phyloP scores from a whole-genome alignment of 1,140 invertebrate species.

The Calephelis virginiensis region DNA sequence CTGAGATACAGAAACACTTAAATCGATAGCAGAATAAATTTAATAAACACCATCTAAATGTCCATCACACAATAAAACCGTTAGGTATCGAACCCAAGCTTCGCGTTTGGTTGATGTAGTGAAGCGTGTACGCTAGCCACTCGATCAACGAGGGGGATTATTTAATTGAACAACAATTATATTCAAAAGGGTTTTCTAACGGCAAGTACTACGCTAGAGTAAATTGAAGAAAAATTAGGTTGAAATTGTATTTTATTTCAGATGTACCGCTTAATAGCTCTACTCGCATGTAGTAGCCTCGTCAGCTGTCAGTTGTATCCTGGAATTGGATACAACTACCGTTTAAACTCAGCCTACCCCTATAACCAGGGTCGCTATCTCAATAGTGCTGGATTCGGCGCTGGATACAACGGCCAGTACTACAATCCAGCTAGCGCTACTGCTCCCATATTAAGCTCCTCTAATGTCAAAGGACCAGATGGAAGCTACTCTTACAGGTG shows the following conservation, averaged over 20 bases:
- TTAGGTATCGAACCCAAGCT: too few relatives aligned
- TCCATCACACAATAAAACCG: too few relatives aligned
- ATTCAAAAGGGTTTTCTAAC: too few relatives aligned
- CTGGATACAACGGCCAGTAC: conserved; percentile 47
- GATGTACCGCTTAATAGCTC: conserved; percentile 30
- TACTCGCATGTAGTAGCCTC: conserved; percentile 17
- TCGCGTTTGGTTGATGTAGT: too few relatives aligned
- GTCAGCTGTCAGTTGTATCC: conserved; percentile 8
- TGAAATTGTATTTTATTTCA: conserved; percentile 23
- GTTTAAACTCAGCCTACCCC: conserved; percentile 9
- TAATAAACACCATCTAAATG: too few relatives aligned
- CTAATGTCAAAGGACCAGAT: conserved; percentile 54
- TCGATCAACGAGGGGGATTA: too few relatives aligned
- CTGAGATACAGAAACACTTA: too few relatives aligned
- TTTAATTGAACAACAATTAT: too few relatives aligned
- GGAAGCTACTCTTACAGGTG: conserved; percentile 70
- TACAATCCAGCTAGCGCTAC: conserved; percentile 43
- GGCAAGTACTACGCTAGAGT: too few relatives aligned
- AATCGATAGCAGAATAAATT: too few relatives aligned
- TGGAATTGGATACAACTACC: neutral
- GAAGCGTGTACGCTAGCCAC: too few relatives aligned
- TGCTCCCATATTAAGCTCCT: conserved; percentile 62
- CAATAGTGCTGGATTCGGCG: neutral
- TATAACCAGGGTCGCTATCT: neutral
- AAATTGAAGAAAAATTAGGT: neutral